These are phyloP conservation scores for Adelognathus sp. DNA, from an alignment of 2,888 invertebrate species.

Conservation along the genomic window DNA sequence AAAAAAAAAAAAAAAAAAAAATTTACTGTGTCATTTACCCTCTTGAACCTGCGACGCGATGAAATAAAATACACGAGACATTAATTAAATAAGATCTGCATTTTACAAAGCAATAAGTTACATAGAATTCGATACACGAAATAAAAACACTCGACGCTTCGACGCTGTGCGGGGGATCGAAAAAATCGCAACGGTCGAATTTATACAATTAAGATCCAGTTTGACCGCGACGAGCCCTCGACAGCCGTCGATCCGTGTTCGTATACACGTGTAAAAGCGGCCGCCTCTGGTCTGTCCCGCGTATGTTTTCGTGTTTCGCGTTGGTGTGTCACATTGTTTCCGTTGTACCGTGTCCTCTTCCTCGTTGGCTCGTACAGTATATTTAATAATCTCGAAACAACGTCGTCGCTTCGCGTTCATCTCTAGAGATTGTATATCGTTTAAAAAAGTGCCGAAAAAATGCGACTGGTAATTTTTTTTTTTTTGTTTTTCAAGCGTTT, in stretches of 20 bases:
- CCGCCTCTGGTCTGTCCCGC: neutral
- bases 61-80: conserved; percentile 44
- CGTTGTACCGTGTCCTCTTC: conserved; percentile 31
- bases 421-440: conserved; percentile 30
- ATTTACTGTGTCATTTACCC: too few species aligned
- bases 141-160: conserved; percentile 61
- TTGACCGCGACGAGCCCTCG: conserved; percentile 33
- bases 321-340: conserved; percentile 21
- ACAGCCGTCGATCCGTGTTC: conserved; percentile 42
- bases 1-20: too few species aligned
- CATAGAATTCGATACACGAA: conserved; percentile 72
- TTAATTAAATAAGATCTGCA: conserved; percentile 81
- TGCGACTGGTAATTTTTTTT: conserved; percentile 44
- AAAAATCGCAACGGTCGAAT: too few species aligned
- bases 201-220: conserved; percentile 69
- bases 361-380: conserved; percentile 45
- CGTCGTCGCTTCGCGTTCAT: conserved; percentile 15
- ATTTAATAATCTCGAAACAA: conserved; percentile 30
- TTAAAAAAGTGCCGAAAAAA: conserved; percentile 46
- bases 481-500: too few species aligned
- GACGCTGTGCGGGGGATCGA: conserved; percentile 3
- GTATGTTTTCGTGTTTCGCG: neutral
- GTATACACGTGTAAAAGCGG: conserved; percentile 60
- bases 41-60: too few species aligned
- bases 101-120: conserved; percentile 82